Evolutionary conservation across 2,888 invertebrate species (phyloP), one percentile per base, ranked within the genome.

Genomic region (Nymphalis polychloros): DNA sequence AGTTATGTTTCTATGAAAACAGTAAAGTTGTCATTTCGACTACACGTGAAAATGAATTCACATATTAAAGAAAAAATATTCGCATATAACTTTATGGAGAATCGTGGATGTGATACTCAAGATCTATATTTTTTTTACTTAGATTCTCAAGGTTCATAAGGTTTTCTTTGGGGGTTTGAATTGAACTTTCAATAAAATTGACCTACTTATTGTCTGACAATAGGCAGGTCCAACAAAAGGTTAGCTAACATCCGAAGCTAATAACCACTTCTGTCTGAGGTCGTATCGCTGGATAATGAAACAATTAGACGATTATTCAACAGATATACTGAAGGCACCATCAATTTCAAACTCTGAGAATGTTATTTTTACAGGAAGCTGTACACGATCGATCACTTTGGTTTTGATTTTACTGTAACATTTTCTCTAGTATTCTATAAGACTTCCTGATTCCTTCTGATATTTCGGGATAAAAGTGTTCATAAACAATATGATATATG

Each of bases 241-340:
- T 76, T 73, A 70, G 59, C 55, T 70, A 76, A 76, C 72, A 73
- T 76, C 78, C 78, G 76, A 64, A 66, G 59, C 72, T 59, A 68
- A 64, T 64, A 65, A 31, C 46, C 65, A 50, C 49, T 23, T 55
- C 60, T 20, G 67, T 47, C 60, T 31, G 60, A 72, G 73, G 75
- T 71, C 71, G 68, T 55, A 67, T 57, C 67, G 64, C 61, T 41
- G 61, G 71, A 76, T 74, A 77, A 73, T 76, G 67, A 74, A 78
- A 78, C 78, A 78, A 78, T 78, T 75, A 70, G 55, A 60, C 50
- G 63, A 60, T 63, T 67, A 55, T 53, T 63, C 63, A 70, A 70
- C 46, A 27, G 46, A 48, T 17, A 16, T 62, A 7, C 47, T 59
- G 62, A 27, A 35, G n/a, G 57, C 35, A 57, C 57, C 41, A 57